phyloP scores from a whole-genome alignment of 2,888 invertebrate genomes.

The Drosophila lacicola region DNA sequence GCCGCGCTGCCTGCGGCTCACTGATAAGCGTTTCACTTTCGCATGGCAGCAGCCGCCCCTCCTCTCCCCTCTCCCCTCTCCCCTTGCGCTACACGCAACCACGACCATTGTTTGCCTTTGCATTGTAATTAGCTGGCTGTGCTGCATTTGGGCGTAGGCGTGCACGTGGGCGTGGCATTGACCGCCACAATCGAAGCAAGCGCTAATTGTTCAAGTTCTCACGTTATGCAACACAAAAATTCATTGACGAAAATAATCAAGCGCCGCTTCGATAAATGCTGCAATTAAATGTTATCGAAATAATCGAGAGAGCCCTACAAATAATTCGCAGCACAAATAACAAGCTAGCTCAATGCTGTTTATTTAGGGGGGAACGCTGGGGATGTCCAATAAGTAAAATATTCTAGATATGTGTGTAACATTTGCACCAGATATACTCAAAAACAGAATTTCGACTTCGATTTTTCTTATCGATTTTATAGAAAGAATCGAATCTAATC shows the following conservation, averaged over 20 bases:
- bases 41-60: background rate
- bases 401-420: too few relatives aligned
- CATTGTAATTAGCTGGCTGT: constrained; percentile 55
- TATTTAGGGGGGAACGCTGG: too few relatives aligned
- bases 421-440: too few relatives aligned
- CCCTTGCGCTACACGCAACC: background rate
- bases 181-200: constrained; percentile 6
- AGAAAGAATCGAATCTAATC: too few relatives aligned
- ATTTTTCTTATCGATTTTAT: too few relatives aligned
- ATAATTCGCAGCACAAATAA: too few relatives aligned
- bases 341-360: too few relatives aligned
- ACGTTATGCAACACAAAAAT: constrained; percentile 17
- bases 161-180: constrained; percentile 35
- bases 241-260: background rate
- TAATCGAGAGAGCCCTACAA: too few relatives aligned
- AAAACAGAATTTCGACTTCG: too few relatives aligned
- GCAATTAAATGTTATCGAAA: too few relatives aligned
- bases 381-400: too few relatives aligned
- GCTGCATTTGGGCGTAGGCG: constrained; percentile 10
- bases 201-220: constrained; percentile 48
- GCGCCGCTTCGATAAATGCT: too few relatives aligned
- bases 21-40: constrained; percentile 57
- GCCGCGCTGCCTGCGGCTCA: constrained; percentile 42
- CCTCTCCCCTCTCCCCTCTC: background rate
- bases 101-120: constrained; percentile 53